Percentiles rank a stretch among this genome's conserved stretches.
These are phyloP conservation scores for Glareola pratincola DNA, from an alignment of 2,113 vertebrate genomes.

Conservation along the genomic window DNA sequence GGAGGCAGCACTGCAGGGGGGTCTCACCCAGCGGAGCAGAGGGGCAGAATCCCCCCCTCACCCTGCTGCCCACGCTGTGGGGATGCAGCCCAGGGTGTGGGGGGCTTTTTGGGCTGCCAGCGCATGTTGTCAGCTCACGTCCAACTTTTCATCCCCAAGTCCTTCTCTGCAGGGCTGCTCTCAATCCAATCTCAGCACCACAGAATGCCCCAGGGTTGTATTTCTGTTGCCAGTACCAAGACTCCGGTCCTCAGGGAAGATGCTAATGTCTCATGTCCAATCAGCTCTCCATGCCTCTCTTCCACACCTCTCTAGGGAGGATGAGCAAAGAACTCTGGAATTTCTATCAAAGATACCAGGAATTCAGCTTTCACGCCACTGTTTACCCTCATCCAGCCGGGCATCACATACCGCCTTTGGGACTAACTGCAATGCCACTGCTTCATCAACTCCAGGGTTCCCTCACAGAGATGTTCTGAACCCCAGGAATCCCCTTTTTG, in stretches of 20 bases:
- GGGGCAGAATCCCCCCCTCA: neutral
- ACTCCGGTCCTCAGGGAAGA: neutral
- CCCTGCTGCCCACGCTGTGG: neutral
- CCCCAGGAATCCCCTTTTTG: neutral
- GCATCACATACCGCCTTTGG: neutral
- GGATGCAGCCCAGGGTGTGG: accelerated
- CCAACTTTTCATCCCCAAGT: neutral
- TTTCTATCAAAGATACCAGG: no score
- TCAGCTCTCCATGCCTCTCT: neutral
- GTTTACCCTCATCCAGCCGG: neutral
- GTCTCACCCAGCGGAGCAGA: neutral
- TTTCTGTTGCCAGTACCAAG: neutral
- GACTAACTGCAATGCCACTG: neutral
- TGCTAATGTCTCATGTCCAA: neutral
- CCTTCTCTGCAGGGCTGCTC: neutral
- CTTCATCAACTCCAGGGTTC: neutral
- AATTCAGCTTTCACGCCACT: neutral
- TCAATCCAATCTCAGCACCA: neutral
- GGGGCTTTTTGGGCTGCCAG: neutral
- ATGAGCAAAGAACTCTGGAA: neutral
- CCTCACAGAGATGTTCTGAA: neutral
- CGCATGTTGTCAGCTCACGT: accelerated
- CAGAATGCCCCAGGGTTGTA: neutral
- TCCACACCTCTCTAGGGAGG: neutral
- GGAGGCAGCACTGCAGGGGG: neutral